Percentiles rank a stretch among this genome's conserved stretches.
Evolutionary conservation across 2,797 vertebrate genomes (phyloP).

Genomic region (Helicolenus hilgendorfi): DNA sequence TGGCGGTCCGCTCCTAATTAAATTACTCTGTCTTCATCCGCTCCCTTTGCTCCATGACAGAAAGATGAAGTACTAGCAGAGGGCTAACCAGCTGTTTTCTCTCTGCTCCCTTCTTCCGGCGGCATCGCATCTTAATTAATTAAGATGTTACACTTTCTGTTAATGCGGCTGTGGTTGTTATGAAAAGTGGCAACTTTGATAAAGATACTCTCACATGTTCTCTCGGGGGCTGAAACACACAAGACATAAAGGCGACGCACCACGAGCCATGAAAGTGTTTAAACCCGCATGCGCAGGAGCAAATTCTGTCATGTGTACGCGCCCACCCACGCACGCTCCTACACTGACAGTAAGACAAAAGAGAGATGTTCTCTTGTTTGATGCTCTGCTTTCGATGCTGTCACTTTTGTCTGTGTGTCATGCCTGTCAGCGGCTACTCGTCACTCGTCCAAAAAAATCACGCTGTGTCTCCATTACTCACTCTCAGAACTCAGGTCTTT

Average conservation of each 20-base stretch:
- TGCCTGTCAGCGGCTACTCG: conserved; percentile 17
- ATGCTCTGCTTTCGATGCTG: conserved; percentile 41
- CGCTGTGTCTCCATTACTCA: not conserved
- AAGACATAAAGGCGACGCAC: not conserved
- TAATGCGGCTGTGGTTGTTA: conserved; percentile 50
- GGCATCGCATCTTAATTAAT: conserved; percentile 65
- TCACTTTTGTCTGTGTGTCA: conserved; percentile 49
- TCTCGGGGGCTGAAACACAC: not conserved
- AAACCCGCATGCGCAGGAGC: not conserved
- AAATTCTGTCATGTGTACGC: not conserved
- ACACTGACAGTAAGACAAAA: conserved; percentile 45
- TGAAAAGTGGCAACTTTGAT: conserved; percentile 57
- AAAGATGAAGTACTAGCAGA: conserved; percentile 84
- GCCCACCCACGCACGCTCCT: conserved; percentile 11
- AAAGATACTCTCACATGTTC: conserved; percentile 27
- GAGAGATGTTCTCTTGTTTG: conserved; percentile 38
- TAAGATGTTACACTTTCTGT: conserved; percentile 55
- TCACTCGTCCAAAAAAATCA: conserved; percentile 14
- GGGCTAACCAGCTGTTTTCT: conserved; percentile 85
- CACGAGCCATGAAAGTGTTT: not conserved
- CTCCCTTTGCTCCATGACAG: conserved; percentile 82
- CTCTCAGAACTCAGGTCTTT: not conserved
- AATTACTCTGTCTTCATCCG: conserved; percentile 83
- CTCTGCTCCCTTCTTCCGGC: conserved; percentile 47
- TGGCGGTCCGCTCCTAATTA: conserved; percentile 80